Percentiles rank a stretch among this genome's conserved stretches.
Conservation (phyloP, 2,797 vertebrate species). For the Gymnocypris eckloni region DNA sequence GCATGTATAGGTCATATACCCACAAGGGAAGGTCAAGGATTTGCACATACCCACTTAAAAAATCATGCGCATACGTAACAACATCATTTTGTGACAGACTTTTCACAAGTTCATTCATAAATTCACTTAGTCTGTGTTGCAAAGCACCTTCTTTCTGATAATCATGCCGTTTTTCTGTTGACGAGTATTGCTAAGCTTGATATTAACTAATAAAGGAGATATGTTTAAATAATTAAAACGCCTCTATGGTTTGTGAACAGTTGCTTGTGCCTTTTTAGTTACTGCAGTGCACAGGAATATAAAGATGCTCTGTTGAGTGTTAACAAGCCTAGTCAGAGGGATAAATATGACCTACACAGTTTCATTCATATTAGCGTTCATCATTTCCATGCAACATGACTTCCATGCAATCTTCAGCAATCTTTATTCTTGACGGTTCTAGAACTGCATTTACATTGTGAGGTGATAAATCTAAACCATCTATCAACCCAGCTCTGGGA, state of each 20-base stretch:
- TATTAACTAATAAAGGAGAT: no score
- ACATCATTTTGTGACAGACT: no score
- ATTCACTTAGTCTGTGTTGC: no score
- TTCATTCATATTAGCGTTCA: slow-evolving; percentile 13
- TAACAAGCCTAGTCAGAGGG: slow-evolving; percentile 8
- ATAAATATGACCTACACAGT: neutral
- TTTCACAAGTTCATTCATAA: no score
- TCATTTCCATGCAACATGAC: neutral
- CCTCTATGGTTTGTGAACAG: neutral
- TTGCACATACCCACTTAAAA: no score
- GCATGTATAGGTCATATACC: no score
- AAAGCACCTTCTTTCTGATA: no score
- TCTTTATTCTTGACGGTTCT: slow-evolving; percentile 11
- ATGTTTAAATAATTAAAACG: neutral
- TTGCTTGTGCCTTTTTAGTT: slow-evolving; percentile 1
- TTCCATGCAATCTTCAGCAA: neutral
- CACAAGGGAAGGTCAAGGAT: no score
- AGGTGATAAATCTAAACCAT: neutral
- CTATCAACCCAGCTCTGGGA: neutral
- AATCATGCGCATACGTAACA: no score
- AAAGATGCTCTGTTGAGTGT: slow-evolving; percentile 11
- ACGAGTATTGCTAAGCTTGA: no score
- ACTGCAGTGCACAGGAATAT: neutral
- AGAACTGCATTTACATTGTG: slow-evolving; percentile 10
- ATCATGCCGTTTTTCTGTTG: no score